Percentiles rank a stretch among this genome's conserved stretches.
These are phyloP conservation scores for Tachyglossus aculeatus DNA, from an alignment of 2,797 vertebrate species.

Conservation along the genomic window DNA sequence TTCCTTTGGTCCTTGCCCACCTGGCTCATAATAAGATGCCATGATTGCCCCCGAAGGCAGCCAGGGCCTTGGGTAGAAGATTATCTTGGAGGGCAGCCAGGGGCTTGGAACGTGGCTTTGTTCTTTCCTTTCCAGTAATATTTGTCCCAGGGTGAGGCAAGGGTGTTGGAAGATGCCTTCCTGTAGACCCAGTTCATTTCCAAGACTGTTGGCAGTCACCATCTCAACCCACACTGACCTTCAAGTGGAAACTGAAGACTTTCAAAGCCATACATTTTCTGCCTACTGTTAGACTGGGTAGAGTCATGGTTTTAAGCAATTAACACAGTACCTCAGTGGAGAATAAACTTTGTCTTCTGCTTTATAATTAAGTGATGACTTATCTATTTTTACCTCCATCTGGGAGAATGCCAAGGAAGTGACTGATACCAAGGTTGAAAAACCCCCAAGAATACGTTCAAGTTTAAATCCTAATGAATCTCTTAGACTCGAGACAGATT, in stretches of 20 bases:
- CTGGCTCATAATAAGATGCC: too few species aligned
- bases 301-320: neutral
- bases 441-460: neutral
- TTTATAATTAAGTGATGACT: neutral
- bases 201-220: neutral
- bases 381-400: neutral
- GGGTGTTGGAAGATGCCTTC: neutral
- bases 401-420: neutral
- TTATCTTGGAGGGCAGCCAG: neutral
- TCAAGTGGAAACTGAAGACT: neutral
- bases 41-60: too few species aligned
- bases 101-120: rapidly evolving
- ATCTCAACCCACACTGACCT: neutral
- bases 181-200: too few species aligned
- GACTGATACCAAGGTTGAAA: neutral
- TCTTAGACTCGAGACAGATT: too few species aligned
- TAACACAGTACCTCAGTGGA: rapidly evolving
- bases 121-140: too few species aligned
- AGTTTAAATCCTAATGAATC: too few species aligned
- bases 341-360: neutral
- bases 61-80: too few species aligned
- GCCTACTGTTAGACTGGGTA: neutral
- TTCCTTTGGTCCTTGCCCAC: too few species aligned
- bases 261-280: neutral
- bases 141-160: too few species aligned